Percentiles rank a stretch among this genome's conserved stretches.
phyloP scores from a whole-genome alignment of 2,113 vertebrate genomes.

The Camelus dromedarius region DNA sequence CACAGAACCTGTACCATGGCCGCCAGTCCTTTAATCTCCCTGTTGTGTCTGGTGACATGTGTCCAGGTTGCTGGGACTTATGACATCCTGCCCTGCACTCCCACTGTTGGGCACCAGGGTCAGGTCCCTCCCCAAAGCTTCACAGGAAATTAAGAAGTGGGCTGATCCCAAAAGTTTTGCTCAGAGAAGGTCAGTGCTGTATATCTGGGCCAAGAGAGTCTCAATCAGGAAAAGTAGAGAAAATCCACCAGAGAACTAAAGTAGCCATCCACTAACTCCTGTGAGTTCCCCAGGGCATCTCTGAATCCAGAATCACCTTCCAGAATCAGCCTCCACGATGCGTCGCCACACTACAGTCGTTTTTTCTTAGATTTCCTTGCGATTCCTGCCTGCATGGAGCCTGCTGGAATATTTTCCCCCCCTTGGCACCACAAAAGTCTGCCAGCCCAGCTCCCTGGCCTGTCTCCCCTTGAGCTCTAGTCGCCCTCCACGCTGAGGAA shows the following conservation, averaged over 20 bases:
- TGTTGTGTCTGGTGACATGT: background rate
- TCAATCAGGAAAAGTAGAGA: background rate
- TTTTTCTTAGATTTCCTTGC: background rate
- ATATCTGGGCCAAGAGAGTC: background rate
- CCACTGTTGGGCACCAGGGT: background rate
- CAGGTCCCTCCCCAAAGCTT: background rate
- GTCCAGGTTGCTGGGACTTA: rapidly evolving
- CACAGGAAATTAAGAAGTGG: background rate
- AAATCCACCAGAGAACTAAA: background rate
- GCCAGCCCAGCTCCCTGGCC: background rate
- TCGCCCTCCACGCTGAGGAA: background rate
- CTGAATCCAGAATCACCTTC: background rate
- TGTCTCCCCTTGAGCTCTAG: background rate
- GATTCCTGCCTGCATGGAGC: background rate
- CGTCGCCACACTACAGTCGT: rapidly evolving
- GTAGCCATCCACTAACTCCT: background rate
- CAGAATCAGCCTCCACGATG: background rate
- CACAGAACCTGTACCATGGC: background rate
- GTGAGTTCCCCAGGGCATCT: background rate
- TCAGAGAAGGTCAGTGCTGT: background rate
- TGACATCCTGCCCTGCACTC: no score
- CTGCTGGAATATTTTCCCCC: background rate
- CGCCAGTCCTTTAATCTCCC: background rate
- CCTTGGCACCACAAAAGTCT: background rate
- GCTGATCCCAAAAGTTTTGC: background rate